Conservation (phyloP, 64 coral and sea anemone genomes). For the Actinia tenebrosa region DNA sequence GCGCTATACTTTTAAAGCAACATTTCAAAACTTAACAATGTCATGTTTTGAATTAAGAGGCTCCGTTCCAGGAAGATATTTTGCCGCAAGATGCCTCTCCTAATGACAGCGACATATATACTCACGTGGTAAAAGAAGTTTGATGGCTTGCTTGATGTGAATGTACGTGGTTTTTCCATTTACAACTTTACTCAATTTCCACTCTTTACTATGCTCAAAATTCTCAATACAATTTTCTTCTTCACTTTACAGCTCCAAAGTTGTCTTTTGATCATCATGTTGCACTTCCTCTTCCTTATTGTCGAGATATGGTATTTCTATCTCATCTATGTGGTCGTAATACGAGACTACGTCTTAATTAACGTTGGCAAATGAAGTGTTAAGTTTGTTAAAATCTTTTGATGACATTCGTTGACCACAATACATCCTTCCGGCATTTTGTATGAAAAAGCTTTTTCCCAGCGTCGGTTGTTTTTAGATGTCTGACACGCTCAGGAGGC, state of each 20-base stretch:
- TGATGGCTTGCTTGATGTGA: constrained; percentile 46
- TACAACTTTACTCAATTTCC: constrained; percentile 37
- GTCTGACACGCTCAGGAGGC: constrained; percentile 28
- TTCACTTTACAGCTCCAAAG: background rate
- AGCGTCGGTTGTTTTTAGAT: constrained; percentile 20
- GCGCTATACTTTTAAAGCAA: constrained; percentile 10
- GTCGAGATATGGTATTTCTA: constrained; percentile 1
- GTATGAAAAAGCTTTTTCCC: constrained; percentile 32
- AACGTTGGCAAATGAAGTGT: constrained; percentile 42
- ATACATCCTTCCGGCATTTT: constrained; percentile 19
- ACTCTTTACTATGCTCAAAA: background rate
- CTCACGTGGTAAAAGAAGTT: constrained; percentile 46
- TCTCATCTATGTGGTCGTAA: constrained; percentile 25
- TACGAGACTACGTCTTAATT: constrained; percentile 8
- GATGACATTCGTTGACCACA: constrained; percentile 25
- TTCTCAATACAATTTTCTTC: background rate
- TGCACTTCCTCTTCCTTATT: constrained; percentile 1
- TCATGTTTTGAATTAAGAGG: constrained; percentile 54
- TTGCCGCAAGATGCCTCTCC: constrained; percentile 47
- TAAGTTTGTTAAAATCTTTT: constrained; percentile 27
- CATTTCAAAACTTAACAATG: constrained; percentile 37
- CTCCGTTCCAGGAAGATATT: constrained; percentile 51
- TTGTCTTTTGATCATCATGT: background rate
- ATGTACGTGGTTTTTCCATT: constrained; percentile 1
- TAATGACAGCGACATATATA: constrained; percentile 41